Conservation (phyloP, 1,140 invertebrate species). For the Sminthurides bifidus region DNA sequence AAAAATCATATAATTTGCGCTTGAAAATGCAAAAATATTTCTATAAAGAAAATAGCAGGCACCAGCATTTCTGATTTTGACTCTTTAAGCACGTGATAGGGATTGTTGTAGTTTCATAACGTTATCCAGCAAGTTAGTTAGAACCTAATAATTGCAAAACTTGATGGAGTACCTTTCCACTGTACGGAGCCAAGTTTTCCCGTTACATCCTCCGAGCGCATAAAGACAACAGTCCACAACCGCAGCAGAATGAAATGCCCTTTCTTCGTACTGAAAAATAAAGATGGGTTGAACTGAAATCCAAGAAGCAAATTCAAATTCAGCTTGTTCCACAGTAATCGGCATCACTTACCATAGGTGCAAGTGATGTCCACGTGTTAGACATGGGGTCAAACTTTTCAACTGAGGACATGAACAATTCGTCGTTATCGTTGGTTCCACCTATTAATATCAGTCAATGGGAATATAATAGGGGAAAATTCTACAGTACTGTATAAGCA, state of each 20-base stretch:
- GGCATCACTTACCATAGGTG: conserved; percentile 26
- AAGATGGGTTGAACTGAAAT: neutral
- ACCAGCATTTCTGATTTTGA: no score
- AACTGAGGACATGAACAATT: conserved; percentile 26
- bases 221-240: conserved; percentile 34
- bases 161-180: conserved; percentile 33
- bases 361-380: conserved; percentile 30
- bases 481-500: neutral
- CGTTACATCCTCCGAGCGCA: conserved; percentile 35
- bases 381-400: conserved; percentile 33
- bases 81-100: no score
- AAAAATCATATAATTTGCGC: conserved; percentile 8
- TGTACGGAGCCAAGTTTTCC: conserved; percentile 33
- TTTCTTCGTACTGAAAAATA: conserved; percentile 23
- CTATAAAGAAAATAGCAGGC: no score
- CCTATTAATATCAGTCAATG: conserved; percentile 3
- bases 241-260: conserved; percentile 34
- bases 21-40: no score
- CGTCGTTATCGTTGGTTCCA: conserved; percentile 25
- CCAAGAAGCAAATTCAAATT: neutral
- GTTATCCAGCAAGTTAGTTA: no score
- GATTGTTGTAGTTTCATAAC: no score
- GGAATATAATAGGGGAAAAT: neutral
- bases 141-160: no score
- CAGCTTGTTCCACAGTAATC: neutral